phyloP scores from a whole-genome alignment of 2,797 vertebrate species.

The Spinus pinus region DNA sequence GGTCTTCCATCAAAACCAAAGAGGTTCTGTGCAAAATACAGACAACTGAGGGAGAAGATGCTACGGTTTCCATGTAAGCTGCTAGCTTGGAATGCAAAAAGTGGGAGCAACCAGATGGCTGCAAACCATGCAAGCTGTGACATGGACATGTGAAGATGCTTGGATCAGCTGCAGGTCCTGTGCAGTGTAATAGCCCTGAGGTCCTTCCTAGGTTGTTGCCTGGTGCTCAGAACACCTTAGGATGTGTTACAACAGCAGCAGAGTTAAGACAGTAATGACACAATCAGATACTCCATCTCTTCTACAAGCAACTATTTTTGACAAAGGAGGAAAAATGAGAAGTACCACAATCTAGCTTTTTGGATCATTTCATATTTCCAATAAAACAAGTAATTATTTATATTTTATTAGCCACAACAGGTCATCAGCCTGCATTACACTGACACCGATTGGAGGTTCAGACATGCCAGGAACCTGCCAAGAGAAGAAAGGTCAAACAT shows the following conservation, averaged over 20 bases:
- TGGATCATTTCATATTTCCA: neutral
- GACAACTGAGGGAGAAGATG: neutral
- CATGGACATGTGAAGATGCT: rapidly evolving
- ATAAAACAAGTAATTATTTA: neutral
- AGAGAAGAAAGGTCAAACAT: slow-evolving; percentile 25
- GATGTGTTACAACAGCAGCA: neutral
- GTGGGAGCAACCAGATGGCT: neutral
- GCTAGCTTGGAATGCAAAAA: neutral
- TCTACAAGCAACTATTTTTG: neutral
- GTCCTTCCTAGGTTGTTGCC: neutral
- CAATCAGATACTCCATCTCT: neutral
- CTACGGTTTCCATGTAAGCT: neutral
- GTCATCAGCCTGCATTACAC: neutral
- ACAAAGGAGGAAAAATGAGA: neutral
- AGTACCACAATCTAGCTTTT: neutral
- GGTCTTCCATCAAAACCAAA: neutral
- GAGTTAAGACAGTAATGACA: neutral
- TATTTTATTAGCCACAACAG: slow-evolving; percentile 49
- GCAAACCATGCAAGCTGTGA: neutral
- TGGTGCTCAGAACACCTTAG: neutral
- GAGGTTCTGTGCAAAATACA: neutral
- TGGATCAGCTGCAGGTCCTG: neutral
- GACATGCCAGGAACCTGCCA: slow-evolving; percentile 29
- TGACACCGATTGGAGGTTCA: neutral
- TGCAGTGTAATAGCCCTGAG: rapidly evolving